These are phyloP conservation scores for Polia nebulosa DNA, from an alignment of 2,888 invertebrate genomes.

Conservation along the genomic window DNA sequence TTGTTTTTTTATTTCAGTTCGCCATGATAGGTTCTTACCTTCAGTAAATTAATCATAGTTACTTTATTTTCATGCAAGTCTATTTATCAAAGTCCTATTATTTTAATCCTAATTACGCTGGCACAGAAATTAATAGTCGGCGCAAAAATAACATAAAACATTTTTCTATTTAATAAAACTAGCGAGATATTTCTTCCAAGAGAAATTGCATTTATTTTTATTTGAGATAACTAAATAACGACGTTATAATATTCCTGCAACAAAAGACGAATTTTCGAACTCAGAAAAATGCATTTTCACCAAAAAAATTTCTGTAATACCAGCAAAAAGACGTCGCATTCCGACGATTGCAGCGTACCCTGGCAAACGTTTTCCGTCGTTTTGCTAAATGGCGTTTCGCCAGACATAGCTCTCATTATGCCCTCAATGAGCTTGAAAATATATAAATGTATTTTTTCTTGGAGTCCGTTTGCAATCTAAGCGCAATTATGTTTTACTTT, in stretches of 20 bases:
- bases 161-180: neutral
- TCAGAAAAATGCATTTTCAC: slow-evolving; percentile 34
- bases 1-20: neutral
- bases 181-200: neutral
- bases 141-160: neutral
- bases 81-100: slow-evolving; percentile 8
- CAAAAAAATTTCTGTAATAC: slow-evolving; percentile 27
- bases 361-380: slow-evolving; percentile 34
- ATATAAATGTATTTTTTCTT: slow-evolving; percentile 41
- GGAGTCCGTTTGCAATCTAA: slow-evolving; percentile 16
- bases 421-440: slow-evolving; percentile 52
- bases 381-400: slow-evolving; percentile 41
- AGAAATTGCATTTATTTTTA: neutral
- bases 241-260: slow-evolving; percentile 5
- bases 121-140: neutral
- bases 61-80: neutral
- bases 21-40: neutral
- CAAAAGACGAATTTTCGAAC: neutral
- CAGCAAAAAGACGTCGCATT: slow-evolving; percentile 34
- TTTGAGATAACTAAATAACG: neutral
- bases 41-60: neutral
- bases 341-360: slow-evolving; percentile 25
- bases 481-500: slow-evolving; percentile 16
- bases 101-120: neutral
- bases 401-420: slow-evolving; percentile 47